phyloP scores from a whole-genome alignment of 2,888 invertebrate species.

The Homarus gammarus region DNA sequence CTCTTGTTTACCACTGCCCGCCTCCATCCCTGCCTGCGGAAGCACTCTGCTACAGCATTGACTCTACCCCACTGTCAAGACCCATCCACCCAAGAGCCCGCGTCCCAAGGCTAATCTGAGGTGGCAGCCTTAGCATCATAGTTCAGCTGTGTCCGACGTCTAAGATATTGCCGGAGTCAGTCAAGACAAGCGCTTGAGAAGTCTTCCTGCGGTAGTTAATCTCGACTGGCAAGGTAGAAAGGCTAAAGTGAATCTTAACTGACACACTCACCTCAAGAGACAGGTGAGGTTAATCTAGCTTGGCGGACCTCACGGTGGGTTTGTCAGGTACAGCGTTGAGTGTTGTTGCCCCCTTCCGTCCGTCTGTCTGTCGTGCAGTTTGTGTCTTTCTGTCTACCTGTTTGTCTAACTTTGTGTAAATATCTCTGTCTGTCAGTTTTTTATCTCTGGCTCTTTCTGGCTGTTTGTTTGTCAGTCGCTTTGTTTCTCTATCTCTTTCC shows the following conservation, averaged over 20 bases:
- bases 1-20: background rate
- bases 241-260: background rate
- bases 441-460: background rate
- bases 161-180: background rate
- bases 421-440: slow-evolving; percentile 2
- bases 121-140: background rate
- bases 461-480: slow-evolving; percentile 3
- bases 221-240: background rate
- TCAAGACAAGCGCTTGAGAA: background rate
- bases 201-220: background rate
- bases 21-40: background rate
- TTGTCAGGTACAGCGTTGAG: slow-evolving; percentile 13
- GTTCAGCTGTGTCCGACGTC: background rate
- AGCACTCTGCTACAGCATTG: background rate
- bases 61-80: background rate
- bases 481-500: background rate
- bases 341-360: background rate
- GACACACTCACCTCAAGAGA: background rate
- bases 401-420: background rate
- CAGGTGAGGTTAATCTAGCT: background rate
- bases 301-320: background rate
- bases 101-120: background rate
- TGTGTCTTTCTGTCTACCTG: background rate
- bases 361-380: background rate
- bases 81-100: background rate